Base-by-base conservation (phyloP, 2,797 vertebrate species). In the Cetoscarus ocellatus region DNA sequence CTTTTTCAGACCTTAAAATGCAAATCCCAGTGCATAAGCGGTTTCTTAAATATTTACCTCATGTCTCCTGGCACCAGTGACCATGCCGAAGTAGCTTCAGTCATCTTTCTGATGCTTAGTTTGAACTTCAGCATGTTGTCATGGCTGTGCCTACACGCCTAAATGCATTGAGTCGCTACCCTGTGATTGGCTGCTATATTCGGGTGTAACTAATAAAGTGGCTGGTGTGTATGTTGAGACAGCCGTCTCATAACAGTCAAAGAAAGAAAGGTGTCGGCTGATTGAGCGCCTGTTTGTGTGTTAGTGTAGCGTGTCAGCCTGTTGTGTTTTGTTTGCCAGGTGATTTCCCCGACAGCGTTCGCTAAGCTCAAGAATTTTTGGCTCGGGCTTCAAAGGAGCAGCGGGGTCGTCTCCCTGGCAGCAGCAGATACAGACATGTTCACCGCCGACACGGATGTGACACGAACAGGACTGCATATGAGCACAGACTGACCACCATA, bases 361-460 rank as follows among this genome's bases (percentile, higher is more conserved):
- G 87, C 84, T 86, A 79, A 91, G 86, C 84, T 60, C 17, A 54
- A 84, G 84, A 91, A 93, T 92, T 90, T 83, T 88, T 94, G 89
- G 91, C 88, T 70, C 18, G 0, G 43, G 57, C 90, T 93, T 94
- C 92, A 94, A 93, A 94, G 91, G 14, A 80, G 67, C 65, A 63
- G 60, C 34, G 8, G 79, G 92, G 87, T 91, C 88, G 78, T 74
- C 71, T 27, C 64, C 75, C 66, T 59, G 56, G 69, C 83, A 70
- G 76, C 74, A 73, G 84, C 92, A 78, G 75, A 93, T 91, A 86
- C 86, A 87, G 88, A 92, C 93, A 85, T 89, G 93, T 91, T 85
- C 74, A 10, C 40, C 45, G 53, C 72, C 80, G 80, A 75, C 69
- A 39, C 36, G 63, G 54, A 63, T 52, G 60, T 40, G 52, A 76